Conservation (phyloP, 2,888 invertebrate genomes). For the Teinopalpus imperialis region DNA sequence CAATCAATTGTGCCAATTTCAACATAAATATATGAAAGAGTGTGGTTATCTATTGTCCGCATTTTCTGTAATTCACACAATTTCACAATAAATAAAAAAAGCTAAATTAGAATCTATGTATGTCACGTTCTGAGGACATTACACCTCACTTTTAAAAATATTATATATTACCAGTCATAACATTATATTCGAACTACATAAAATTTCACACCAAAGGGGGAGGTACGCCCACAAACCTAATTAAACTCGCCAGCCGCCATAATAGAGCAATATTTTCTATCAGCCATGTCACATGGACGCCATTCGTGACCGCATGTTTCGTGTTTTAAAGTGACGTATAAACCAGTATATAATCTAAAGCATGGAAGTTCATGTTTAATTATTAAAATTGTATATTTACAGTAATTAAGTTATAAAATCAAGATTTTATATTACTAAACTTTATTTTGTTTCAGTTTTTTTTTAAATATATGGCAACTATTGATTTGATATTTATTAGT, state of each 20-base stretch:
- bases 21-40: too few relatives aligned
- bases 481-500: too few relatives aligned
- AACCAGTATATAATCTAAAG: not conserved
- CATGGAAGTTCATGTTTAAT: slow-evolving; percentile 17
- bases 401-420: slow-evolving; percentile 14
- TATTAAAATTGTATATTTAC: slow-evolving; percentile 16
- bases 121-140: not conserved
- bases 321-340: slow-evolving; percentile 3
- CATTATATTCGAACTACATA: slow-evolving; percentile 10
- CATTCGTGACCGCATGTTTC: slow-evolving; percentile 7
- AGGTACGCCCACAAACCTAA: slow-evolving; percentile 18
- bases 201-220: slow-evolving; percentile 26
- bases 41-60: too few relatives aligned
- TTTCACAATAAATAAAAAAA: too few relatives aligned
- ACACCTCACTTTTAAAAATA: not conserved
- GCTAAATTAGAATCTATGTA: too few relatives aligned
- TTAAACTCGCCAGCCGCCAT: slow-evolving; percentile 26
- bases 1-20: too few relatives aligned
- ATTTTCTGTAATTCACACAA: too few relatives aligned
- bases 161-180: slow-evolving; percentile 2
- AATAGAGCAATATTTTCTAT: slow-evolving; percentile 30
- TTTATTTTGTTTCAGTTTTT: too few relatives aligned
- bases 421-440: too few relatives aligned
- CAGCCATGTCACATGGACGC: slow-evolving; percentile 19
- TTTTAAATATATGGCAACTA: too few relatives aligned